A percentile compares a stretch with the other conserved stretches of the same genome.
Evolutionary conservation across 2,888 invertebrate genomes (phyloP).

Genomic region (Acanthosepion lycidas): DNA sequence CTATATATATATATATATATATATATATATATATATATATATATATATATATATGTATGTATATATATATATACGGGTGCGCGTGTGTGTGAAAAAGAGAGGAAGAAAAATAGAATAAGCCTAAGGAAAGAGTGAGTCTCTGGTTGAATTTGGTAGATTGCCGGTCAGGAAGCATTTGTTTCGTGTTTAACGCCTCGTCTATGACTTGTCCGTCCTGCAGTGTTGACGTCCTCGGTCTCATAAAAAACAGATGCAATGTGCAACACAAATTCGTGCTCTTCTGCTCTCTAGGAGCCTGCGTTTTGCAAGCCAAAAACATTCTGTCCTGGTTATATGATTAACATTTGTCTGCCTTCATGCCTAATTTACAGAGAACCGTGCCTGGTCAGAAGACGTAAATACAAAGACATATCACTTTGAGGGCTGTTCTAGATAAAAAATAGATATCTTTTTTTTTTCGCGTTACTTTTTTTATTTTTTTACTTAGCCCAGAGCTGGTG

Average conservation of each 20-base stretch:
- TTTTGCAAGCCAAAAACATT: background rate
- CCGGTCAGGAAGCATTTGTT: conserved; percentile 33
- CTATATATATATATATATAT: background rate
- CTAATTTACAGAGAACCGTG: background rate
- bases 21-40: background rate
- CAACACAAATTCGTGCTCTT: background rate
- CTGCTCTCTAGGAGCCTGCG: background rate
- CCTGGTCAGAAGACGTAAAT: background rate
- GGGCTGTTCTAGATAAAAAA: too few species aligned
- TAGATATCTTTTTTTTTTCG: background rate
- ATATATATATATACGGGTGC: background rate
- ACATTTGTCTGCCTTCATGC: background rate
- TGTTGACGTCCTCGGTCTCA: background rate
- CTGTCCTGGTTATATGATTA: background rate
- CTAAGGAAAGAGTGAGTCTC: background rate
- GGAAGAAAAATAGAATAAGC: background rate
- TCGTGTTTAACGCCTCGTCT: background rate
- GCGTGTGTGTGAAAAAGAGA: background rate
- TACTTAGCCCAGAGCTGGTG: background rate
- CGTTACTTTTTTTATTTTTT: background rate
- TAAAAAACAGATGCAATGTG: background rate
- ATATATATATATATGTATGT: too few species aligned
- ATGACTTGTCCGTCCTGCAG: background rate
- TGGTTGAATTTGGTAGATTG: background rate
- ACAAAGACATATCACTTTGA: background rate